Evolutionary conservation across 2,888 invertebrate genomes (phyloP).

Genomic region (Notodonta dromedarius): DNA sequence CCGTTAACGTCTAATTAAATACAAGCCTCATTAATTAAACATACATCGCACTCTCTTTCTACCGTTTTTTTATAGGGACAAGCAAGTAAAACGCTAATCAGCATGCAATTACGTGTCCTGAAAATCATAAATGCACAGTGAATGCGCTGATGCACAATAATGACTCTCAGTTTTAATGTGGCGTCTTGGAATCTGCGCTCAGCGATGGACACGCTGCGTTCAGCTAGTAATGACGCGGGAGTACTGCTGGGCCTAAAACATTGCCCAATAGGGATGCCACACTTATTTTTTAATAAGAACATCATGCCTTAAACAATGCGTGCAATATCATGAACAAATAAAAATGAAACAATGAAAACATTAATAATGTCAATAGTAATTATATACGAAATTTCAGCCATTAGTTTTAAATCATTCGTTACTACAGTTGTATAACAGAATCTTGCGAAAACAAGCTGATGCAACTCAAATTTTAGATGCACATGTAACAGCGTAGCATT

Average conservation of each 20-base stretch:
- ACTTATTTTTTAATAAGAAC: neutral
- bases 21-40: conserved; percentile 27
- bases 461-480: conserved; percentile 22
- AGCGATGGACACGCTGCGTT: conserved; percentile 55
- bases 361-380: too few species aligned
- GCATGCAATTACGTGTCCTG: conserved; percentile 59
- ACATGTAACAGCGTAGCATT: conserved; percentile 14
- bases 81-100: conserved; percentile 14
- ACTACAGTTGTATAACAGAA: neutral
- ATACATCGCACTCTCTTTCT: conserved; percentile 37
- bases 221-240: conserved; percentile 76
- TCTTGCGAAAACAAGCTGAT: conserved; percentile 20
- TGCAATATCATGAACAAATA: neutral
- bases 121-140: conserved; percentile 52
- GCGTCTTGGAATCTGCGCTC: conserved; percentile 77
- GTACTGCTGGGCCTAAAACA: conserved; percentile 12
- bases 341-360: too few species aligned
- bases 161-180: conserved; percentile 66
- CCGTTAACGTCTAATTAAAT: conserved; percentile 5
- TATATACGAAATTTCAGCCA: too few species aligned
- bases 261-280: neutral
- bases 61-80: conserved; percentile 17
- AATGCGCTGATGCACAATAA: conserved; percentile 45
- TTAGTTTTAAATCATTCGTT: too few species aligned
- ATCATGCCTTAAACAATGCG: neutral